Base-by-base conservation (phyloP, 2,113 vertebrate species). In the Odobenus rosmarus region DNA sequence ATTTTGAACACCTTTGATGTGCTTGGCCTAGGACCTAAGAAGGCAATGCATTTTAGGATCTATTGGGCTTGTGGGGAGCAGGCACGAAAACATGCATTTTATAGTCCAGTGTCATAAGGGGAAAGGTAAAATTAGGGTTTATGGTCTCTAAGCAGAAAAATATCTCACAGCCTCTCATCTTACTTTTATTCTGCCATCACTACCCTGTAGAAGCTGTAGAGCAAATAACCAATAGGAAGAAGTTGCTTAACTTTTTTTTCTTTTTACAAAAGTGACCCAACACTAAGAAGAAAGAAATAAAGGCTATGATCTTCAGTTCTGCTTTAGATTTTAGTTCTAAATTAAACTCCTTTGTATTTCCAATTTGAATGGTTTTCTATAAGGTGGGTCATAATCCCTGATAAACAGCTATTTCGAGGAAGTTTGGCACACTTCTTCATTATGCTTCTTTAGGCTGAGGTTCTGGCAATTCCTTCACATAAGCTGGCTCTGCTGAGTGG, bases 121-220 rank as follows among this genome's bases (percentile, higher is more conserved):
- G 6, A 86, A 95, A 19, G 11, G 24, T 74, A 42, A 96, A 42
- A 90, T 95, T 26, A 76, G 39, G 26, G 24, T 13, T 74, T 95
- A 72, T 51, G 7, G 6, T 74, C 6, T 83, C 18, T 42, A 18
- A 89, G 18, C 18, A 84, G 57, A 21, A 92, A 93, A 95, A 55
- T 85, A 67, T 28, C 31, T 74, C 31, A 53, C 4, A 95, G 31
- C 31, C 13, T 93, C 6, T 81, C 61, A 72, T 81, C 36, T 55
- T 96, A 95, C 28, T 95, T 95, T 94, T 57, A 51, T 96, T 96
- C 53, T 94, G 23, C 36, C 15, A 80, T 1, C 57, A 64, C 59
- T 51, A 12, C 36, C 10, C 13, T 92, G 2, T 59, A 83, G 67
- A 90, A 90, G 5, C 39, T 88, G 42, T 33, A 7, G 5, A 49